phyloP scores from a whole-genome alignment of 2,113 vertebrate genomes.

The Oenanthe melanoleuca region DNA sequence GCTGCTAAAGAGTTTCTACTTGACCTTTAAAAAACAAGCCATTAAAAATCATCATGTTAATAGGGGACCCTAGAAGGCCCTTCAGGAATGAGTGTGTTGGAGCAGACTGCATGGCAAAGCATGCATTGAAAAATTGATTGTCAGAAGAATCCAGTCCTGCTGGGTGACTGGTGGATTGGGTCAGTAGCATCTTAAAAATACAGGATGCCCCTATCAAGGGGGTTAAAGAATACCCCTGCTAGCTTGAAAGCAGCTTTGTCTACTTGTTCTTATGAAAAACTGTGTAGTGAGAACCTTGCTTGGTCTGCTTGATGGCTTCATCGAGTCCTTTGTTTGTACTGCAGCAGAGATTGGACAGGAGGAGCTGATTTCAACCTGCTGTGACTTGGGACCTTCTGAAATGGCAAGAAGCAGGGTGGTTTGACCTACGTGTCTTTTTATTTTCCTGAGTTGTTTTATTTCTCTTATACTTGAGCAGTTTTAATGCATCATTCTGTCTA shows the following conservation, averaged over 20 bases:
- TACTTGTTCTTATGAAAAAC: background rate
- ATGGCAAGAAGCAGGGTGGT: background rate
- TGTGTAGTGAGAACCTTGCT: background rate
- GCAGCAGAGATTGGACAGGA: background rate
- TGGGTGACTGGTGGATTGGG: background rate
- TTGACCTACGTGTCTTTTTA: background rate
- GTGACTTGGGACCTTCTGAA: background rate
- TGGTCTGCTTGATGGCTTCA: background rate
- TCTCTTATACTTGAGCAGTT: slow-evolving; percentile 43
- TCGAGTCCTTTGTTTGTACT: background rate
- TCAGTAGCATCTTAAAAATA: background rate
- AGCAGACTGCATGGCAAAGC: background rate
- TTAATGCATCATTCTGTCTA: background rate
- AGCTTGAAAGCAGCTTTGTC: slow-evolving; percentile 27
- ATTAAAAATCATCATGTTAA: background rate
- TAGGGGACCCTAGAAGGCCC: background rate
- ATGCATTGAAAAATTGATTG: background rate
- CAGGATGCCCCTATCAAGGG: background rate
- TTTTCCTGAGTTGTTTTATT: slow-evolving; percentile 28
- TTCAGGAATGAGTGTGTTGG: background rate
- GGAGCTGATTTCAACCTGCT: background rate
- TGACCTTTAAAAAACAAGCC: background rate
- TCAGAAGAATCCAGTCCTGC: background rate
- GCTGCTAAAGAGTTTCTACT: background rate
- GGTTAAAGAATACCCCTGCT: background rate